These are phyloP conservation scores for Donacobius atricapilla DNA, from an alignment of 2,113 vertebrate species.

Conservation along the genomic window DNA sequence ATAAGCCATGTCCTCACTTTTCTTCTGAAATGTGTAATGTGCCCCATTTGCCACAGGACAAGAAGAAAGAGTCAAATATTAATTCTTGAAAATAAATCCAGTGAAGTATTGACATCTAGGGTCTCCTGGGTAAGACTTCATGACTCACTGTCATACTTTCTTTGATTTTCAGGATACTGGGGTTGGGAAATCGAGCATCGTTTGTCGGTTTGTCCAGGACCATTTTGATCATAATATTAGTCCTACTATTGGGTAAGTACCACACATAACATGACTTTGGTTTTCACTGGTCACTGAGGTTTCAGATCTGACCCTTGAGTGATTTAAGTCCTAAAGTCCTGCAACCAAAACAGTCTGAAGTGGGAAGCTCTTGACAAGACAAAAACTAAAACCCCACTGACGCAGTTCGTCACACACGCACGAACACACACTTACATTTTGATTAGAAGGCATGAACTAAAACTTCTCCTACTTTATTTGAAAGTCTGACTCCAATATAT, in stretches of 20 bases:
- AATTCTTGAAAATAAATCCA: neutral
- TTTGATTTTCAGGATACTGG: constrained; percentile 88
- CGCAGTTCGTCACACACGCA: too few species aligned
- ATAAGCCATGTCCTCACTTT: neutral
- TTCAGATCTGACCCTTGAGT: neutral
- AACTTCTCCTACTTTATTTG: too few species aligned
- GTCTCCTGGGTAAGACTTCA: neutral
- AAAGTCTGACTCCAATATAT: too few species aligned
- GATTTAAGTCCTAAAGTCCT: neutral
- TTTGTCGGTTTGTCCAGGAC: constrained; percentile 95
- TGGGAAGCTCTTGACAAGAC: neutral
- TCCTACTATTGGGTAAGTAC: constrained; percentile 93
- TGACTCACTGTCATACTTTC: neutral
- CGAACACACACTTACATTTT: too few species aligned
- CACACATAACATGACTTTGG: neutral
- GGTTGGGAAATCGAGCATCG: constrained; percentile 96
- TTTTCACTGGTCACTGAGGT: neutral
- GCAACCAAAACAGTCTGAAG: neutral
- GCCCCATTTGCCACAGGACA: neutral
- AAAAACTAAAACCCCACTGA: neutral
- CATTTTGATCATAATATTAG: constrained; percentile 98
- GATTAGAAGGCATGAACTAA: too few species aligned
- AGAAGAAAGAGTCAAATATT: neutral
- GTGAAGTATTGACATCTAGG: neutral
- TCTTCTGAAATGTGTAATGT: neutral